These are phyloP conservation scores for Bimastos eiseni DNA, from an alignment of 2,888 invertebrate species.

Conservation along the genomic window DNA sequence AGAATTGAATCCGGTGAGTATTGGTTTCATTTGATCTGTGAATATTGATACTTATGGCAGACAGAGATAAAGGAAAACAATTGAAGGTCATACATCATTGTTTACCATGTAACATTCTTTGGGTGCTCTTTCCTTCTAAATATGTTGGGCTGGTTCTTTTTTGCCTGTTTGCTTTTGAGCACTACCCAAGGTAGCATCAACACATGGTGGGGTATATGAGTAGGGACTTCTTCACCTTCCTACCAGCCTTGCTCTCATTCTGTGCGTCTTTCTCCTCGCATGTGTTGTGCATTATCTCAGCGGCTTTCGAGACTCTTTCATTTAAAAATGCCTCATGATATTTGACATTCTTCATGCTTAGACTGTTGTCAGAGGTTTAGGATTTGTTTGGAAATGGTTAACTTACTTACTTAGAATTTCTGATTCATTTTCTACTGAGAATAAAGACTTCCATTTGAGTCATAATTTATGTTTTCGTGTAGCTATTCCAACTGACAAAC, in stretches of 20 bases:
- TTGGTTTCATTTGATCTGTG: neutral
- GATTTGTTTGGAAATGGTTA: neutral
- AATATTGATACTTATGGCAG: neutral
- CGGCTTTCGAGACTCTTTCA: neutral
- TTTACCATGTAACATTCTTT: neutral
- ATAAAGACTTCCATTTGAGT: neutral
- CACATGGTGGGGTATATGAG: neutral
- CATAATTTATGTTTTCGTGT: too few species aligned
- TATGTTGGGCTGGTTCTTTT: neutral
- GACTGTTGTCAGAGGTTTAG: neutral
- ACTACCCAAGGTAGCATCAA: neutral
- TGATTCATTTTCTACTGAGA: neutral
- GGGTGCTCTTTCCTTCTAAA: constrained; percentile 3
- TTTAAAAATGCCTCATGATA: constrained; percentile 1
- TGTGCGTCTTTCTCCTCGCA: neutral
- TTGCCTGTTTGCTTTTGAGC: neutral
- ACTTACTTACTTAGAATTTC: neutral
- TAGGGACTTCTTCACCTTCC: neutral
- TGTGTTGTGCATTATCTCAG: neutral
- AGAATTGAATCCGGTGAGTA: neutral
- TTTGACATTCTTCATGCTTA: neutral
- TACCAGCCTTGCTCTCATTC: neutral
- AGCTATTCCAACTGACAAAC: too few species aligned
- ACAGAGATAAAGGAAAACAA: neutral
- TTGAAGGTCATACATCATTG: neutral